These are phyloP conservation scores for Sphaerodactylus townsendi DNA, from an alignment of 2,113 vertebrate genomes.

Conservation along the genomic window DNA sequence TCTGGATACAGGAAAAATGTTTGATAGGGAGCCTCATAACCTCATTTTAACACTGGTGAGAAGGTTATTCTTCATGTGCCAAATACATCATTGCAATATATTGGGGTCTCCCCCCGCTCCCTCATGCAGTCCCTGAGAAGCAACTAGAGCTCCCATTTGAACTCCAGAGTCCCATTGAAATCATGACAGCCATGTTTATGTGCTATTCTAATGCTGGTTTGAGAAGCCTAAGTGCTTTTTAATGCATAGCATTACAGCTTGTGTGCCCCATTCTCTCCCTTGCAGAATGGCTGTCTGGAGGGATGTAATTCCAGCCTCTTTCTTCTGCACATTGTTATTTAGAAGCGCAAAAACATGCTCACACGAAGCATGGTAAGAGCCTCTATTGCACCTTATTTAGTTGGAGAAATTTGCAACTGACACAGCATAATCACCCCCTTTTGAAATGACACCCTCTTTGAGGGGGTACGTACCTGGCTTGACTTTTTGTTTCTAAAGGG, in stretches of 20 bases:
- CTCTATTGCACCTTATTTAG: slow-evolving; percentile 50
- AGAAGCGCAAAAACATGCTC: slow-evolving; percentile 53
- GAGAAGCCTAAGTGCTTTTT: slow-evolving; percentile 63
- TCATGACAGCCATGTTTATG: slow-evolving; percentile 58
- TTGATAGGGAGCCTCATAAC: not conserved
- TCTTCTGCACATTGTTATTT: slow-evolving; percentile 53
- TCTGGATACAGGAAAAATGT: not conserved
- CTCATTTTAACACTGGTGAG: not conserved
- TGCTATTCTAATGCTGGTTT: slow-evolving; percentile 63
- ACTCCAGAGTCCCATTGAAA: slow-evolving; percentile 61
- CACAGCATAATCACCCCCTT: slow-evolving; percentile 18
- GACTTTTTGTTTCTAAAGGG: not conserved
- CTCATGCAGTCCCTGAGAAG: slow-evolving; percentile 28
- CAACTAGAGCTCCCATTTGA: slow-evolving; percentile 47
- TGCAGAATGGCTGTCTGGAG: slow-evolving; percentile 62
- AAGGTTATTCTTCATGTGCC: not conserved
- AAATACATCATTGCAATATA: not conserved
- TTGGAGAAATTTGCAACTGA: slow-evolving; percentile 64
- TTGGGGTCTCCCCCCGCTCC: not conserved
- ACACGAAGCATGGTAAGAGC: slow-evolving; percentile 47
- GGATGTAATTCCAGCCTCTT: slow-evolving; percentile 66
- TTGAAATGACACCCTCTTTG: not conserved
- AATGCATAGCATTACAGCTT: slow-evolving; percentile 56
- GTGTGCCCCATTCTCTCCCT: slow-evolving; percentile 52
- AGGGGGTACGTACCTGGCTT: not conserved